phyloP scores from a whole-genome alignment of 2,888 invertebrate genomes.

The Melanophora roralis region DNA sequence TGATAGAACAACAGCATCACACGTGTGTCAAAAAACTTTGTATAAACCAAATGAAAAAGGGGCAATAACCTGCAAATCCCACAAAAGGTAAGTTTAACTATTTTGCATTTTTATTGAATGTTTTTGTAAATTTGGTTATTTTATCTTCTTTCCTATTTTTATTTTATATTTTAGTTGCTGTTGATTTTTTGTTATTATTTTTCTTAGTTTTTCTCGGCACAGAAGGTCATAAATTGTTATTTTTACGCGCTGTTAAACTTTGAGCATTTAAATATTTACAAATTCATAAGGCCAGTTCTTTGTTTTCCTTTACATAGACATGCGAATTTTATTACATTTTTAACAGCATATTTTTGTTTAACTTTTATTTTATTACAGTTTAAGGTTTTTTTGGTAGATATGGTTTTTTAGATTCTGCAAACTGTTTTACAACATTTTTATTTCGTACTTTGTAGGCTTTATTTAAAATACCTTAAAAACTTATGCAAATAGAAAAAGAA shows the following conservation, averaged over 20 bases:
- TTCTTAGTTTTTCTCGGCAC: conserved; percentile 10
- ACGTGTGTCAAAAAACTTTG: neutral
- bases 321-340: conserved; percentile 37
- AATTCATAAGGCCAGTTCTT: conserved; percentile 12
- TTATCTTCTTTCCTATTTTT: neutral
- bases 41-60: neutral
- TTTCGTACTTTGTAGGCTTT: neutral
- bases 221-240: conserved; percentile 46
- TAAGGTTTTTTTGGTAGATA: neutral
- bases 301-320: conserved; percentile 6
- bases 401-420: conserved; percentile 2
- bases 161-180: neutral
- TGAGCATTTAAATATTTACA: conserved; percentile 16
- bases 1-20: neutral
- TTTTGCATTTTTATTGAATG: conserved; percentile 31
- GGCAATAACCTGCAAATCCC: neutral
- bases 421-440: neutral
- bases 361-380: conserved; percentile 10
- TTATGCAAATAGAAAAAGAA: too few relatives aligned
- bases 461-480: too few relatives aligned
- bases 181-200: conserved; percentile 9
- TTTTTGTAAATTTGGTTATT: conserved; percentile 15
- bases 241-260: conserved; percentile 49
- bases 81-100: conserved; percentile 44
- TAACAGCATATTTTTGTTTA: neutral